Base-by-base conservation (phyloP, 2,113 vertebrate genomes). In the Echinops telfairi region DNA sequence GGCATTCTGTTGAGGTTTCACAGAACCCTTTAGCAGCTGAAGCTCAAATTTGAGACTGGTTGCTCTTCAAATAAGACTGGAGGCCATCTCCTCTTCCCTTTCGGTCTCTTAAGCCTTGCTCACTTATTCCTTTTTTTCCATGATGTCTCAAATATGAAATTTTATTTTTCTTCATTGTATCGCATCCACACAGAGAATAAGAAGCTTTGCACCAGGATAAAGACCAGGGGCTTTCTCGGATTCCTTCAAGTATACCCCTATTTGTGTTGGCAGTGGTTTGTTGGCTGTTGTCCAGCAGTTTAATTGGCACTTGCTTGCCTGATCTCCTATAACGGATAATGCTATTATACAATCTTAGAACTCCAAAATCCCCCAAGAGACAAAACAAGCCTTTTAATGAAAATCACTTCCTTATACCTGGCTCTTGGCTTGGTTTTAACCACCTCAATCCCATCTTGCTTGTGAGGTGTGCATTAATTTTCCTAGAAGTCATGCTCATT, bases 301-400 rank as follows among this genome's bases (percentile, higher is more conserved):
- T 97, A 98, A 98, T 97, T 97, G 97, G 80, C 20, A 81, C 79
- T 96, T 94, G 29, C 94, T 97, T 97, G 80, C 94, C 85, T 97
- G 96, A 97, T 95, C 79, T 97, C 91, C 94, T 97, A 90, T 83
- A 97, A 84, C 89, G 97, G 95, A 97, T 97, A 96, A 96, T 97
- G 90, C 96, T 97, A 90, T 94, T 96, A 89, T 27, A 89, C 89
- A 97, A 97, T 96, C 93, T 53, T 91, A 87, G 36, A 76, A 95
- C 91, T 97, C 88, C 82, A 86, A 93, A 97, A 95, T 96, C 85
- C 86, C 29, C 0, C 90, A 91, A 93, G 77, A 96, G 62, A 90
- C 38, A 95, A 96, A 93, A 66, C 70, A 94, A 89, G 20, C 20
- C 94, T 95, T 95, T 83, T 97, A 95, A 95, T 95, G 90, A 96